Evolutionary conservation across 1,140 invertebrate genomes (phyloP), one percentile per base, ranked within the genome.

Genomic region (Drosophila subpulchrella): DNA sequence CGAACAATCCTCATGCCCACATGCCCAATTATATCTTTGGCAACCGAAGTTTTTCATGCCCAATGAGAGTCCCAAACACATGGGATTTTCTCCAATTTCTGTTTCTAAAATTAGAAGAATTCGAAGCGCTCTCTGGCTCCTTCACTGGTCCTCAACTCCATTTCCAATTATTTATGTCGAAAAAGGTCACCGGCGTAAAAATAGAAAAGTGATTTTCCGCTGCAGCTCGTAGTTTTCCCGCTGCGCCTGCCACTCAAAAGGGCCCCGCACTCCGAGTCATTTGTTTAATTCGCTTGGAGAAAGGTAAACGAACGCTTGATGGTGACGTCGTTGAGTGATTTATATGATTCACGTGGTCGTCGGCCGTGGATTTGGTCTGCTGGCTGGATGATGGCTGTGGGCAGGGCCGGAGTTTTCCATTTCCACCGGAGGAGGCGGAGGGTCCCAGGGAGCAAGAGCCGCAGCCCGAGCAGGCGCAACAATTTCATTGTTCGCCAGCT

Each of bases 281-380:
- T 86, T 78, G 82, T 86, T 77, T 66, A 86, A 85, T 81, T 85
- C 76, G 78, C 60, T 72, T 66, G 55, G 54, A 63, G 65, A 81
- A 81, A 89, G 86, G 85, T 89, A 90, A 86, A 90, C 59, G 86
- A 90, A 89, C 85, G 85, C 86, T 88, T 73, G 66, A 91, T 82
- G 71, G 71, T 80, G 78, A 85, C 81, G 74, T 77, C 82, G 73
- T 90, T 90, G 85, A 91, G 81, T 86, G 85, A 89, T 91, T 91
- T 89, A 89, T 89, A 75, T 81, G 85, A 75, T 75, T 85, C 84
- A 89, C 81, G 81, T 90, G 86, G 73, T 42, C 48, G 66, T 57
- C 60, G 47, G 50, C 44, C 42, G 70, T 20, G 57, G 48, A 70
- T 63, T 63, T 34, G 68, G 66, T 71, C 68, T 71, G 68, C 13